A percentile compares a stretch with the other conserved stretches of the same genome.
Evolutionary conservation across 2,797 vertebrate species (phyloP).

Genomic region (Lemur catta): DNA sequence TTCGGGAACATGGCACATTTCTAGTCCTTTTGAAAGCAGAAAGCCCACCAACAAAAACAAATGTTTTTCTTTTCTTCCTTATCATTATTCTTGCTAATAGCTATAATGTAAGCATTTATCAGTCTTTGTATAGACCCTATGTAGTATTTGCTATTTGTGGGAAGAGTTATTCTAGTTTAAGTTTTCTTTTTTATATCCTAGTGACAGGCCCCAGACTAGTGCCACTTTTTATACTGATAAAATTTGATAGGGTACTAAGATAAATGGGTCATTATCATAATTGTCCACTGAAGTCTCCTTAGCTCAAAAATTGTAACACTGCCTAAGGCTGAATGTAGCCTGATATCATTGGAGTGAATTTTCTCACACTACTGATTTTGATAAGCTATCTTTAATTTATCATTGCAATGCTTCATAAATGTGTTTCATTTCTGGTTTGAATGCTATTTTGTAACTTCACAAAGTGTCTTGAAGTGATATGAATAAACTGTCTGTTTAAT

Average conservation of each 20-base stretch:
- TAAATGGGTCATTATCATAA: conserved; percentile 28
- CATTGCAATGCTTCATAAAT: conserved; percentile 23
- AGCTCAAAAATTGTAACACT: conserved; percentile 30
- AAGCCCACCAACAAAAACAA: background rate
- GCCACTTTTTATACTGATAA: background rate
- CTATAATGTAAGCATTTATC: background rate
- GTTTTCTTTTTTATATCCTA: conserved; percentile 17
- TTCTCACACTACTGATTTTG: conserved; percentile 45
- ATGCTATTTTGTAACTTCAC: conserved; percentile 36
- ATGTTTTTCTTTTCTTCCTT: background rate
- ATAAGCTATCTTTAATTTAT: conserved; percentile 15
- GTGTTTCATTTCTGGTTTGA: conserved; percentile 14
- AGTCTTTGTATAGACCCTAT: background rate
- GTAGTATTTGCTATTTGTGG: background rate
- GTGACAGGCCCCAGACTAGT: background rate
- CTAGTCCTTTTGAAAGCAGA: background rate
- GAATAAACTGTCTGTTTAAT: conserved; percentile 14
- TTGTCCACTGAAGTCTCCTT: conserved; percentile 23
- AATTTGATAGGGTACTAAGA: conserved; percentile 36
- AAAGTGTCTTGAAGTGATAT: background rate
- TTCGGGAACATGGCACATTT: conserved; percentile 1
- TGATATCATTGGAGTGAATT: conserved; percentile 1
- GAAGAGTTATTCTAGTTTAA: conserved; percentile 1
- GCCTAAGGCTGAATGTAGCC: background rate
- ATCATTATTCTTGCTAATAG: background rate